Evolutionary conservation across 2,888 invertebrate species (phyloP).

Genomic region (Caenorhabditis afra): DNA sequence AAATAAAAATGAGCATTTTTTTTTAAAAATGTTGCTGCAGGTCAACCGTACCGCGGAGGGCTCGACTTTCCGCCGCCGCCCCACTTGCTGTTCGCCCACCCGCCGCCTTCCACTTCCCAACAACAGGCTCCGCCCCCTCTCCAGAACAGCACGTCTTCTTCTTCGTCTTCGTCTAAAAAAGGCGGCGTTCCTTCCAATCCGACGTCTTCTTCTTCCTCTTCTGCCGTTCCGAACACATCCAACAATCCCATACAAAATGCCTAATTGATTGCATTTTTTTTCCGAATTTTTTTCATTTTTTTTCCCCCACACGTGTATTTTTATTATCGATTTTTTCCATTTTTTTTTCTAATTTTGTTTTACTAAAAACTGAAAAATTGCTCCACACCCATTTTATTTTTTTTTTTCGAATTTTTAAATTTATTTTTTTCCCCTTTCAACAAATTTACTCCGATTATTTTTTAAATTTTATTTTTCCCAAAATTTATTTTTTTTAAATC

Average conservation of each 20-base stretch:
- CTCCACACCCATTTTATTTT: background rate
- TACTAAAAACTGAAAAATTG: background rate
- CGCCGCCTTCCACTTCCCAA: background rate
- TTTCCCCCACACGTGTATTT: background rate
- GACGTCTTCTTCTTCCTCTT: background rate
- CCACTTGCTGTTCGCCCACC: background rate
- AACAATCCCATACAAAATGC: too few relatives aligned
- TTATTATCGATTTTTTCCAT: background rate
- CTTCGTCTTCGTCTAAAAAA: too few relatives aligned
- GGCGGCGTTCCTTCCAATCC: too few relatives aligned
- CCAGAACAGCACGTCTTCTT: too few relatives aligned
- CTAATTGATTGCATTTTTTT: too few relatives aligned
- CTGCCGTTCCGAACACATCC: background rate
- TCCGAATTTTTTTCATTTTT: background rate
- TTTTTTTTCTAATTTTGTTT: background rate
- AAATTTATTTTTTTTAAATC: too few relatives aligned
- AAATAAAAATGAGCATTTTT: background rate
- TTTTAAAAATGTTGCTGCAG: background rate
- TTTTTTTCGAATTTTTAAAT: background rate
- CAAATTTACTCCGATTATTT: conserved; percentile 1
- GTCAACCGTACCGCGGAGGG: background rate
- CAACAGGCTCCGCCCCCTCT: background rate
- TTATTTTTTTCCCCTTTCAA: background rate
- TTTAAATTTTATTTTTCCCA: background rate
- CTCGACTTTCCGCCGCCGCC: too few relatives aligned